phyloP scores from a whole-genome alignment of 2,888 invertebrate species.

The Agonopterix heracliana region DNA sequence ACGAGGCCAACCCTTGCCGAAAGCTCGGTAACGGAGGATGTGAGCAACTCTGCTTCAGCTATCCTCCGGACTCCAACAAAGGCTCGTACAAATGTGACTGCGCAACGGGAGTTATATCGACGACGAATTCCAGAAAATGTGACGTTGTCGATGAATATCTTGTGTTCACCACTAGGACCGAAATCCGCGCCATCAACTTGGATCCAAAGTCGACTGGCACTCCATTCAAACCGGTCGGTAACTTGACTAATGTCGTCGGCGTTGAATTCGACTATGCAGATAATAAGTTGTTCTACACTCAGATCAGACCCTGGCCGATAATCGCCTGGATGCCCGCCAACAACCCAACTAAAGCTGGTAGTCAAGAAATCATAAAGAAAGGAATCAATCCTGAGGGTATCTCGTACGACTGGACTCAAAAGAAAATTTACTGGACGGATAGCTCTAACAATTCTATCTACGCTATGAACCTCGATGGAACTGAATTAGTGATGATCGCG shows the following conservation, averaged over 20 bases:
- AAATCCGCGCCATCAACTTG: constrained; percentile 92
- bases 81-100: constrained; percentile 89
- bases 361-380: constrained; percentile 82
- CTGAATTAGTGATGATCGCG: constrained; percentile 92
- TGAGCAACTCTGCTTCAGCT: constrained; percentile 96
- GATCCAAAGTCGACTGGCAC: constrained; percentile 87
- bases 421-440: constrained; percentile 98
- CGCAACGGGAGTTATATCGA: constrained; percentile 86
- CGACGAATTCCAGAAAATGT: constrained; percentile 82
- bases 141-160: constrained; percentile 91
- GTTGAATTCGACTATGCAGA: constrained; percentile 96
- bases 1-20: constrained; percentile 88
- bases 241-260: constrained; percentile 94
- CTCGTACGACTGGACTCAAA: constrained; percentile 98
- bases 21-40: constrained; percentile 88
- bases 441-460: constrained; percentile 96
- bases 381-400: constrained; percentile 95
- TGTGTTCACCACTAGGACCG: constrained; percentile 95
- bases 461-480: constrained; percentile 93
- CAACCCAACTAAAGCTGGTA: constrained; percentile 78
- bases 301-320: constrained; percentile 93
- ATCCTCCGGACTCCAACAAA: constrained; percentile 81
- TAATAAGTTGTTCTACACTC: constrained; percentile 92
- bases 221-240: constrained; percentile 90
- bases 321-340: constrained; percentile 88